These are phyloP conservation scores for crab-eating macaque (Macaca fascicularis) DNA, from an alignment of 2,113 vertebrate genomes.

Conservation along the genomic window DNA sequence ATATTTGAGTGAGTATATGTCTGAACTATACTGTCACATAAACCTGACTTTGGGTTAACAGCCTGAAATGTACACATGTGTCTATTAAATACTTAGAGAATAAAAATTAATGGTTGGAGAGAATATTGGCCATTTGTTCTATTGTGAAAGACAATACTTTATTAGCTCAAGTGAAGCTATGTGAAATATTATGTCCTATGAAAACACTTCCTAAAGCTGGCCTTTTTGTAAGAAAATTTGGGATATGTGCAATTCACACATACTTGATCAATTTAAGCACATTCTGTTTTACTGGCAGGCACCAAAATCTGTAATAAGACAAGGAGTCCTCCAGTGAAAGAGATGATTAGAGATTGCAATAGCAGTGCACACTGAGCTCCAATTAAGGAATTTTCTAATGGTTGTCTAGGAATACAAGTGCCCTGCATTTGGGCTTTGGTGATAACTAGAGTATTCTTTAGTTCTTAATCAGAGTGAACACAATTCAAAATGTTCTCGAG, in stretches of 20 bases:
- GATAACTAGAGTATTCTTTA: conserved; percentile 51
- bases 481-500: conserved; percentile 58
- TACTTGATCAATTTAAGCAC: conserved; percentile 62
- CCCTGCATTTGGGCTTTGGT: conserved; percentile 41
- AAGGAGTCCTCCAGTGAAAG: conserved; percentile 55
- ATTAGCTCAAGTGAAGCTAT: conserved; percentile 14
- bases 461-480: conserved; percentile 48
- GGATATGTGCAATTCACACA: conserved; percentile 44
- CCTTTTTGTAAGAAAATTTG: conserved; percentile 40
- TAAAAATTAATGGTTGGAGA: not conserved
- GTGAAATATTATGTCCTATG: not conserved
- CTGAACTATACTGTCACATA: not conserved
- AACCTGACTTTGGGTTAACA: not conserved
- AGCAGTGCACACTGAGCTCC: not conserved
- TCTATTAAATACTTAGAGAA: not conserved
- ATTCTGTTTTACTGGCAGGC: conserved; percentile 51
- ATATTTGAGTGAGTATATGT: not conserved
- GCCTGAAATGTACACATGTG: not conserved
- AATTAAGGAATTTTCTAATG: conserved; percentile 58
- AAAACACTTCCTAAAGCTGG: conserved; percentile 42
- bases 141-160: not conserved
- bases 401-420: conserved; percentile 49
- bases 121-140: not conserved
- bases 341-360: conserved; percentile 37
- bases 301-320: conserved; percentile 52